Evolutionary conservation across 2,888 invertebrate species (phyloP).

Genomic region (Conomelus anceps): DNA sequence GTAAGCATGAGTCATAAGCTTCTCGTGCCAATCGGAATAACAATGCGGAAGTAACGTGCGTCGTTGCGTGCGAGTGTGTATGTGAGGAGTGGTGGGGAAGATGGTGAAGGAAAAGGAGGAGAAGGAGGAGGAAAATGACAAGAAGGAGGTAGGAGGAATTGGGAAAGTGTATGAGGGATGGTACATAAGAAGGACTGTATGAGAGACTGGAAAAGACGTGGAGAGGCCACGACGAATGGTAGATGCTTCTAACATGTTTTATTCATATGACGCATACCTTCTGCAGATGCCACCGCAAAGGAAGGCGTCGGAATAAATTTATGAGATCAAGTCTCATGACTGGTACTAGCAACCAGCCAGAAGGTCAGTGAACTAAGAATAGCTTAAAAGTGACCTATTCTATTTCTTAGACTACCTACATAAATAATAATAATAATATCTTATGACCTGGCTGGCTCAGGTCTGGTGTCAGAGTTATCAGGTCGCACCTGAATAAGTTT

Average conservation of each 20-base stretch:
- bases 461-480: too few species aligned
- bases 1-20: conserved; percentile 8
- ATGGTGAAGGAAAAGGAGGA: too few species aligned
- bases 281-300: background rate
- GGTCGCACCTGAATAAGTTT: too few species aligned
- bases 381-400: too few species aligned
- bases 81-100: too few species aligned
- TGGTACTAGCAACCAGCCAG: background rate
- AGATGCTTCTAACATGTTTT: background rate
- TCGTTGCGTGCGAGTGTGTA: too few species aligned
- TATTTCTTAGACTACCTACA: too few species aligned
- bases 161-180: background rate
- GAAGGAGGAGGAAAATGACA: background rate
- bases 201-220: background rate
- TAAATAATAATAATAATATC: too few species aligned
- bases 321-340: background rate
- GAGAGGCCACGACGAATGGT: background rate
- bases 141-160: too few species aligned
- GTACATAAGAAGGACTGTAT: background rate
- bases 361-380: background rate
- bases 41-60: background rate
- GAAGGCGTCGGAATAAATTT: background rate
- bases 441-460: too few species aligned
- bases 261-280: background rate
- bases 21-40: conserved; percentile 3